Percentiles rank a stretch among this genome's conserved stretches.
phyloP scores from a whole-genome alignment of 2,797 vertebrate species.

The Melanogrammus aeglefinus region DNA sequence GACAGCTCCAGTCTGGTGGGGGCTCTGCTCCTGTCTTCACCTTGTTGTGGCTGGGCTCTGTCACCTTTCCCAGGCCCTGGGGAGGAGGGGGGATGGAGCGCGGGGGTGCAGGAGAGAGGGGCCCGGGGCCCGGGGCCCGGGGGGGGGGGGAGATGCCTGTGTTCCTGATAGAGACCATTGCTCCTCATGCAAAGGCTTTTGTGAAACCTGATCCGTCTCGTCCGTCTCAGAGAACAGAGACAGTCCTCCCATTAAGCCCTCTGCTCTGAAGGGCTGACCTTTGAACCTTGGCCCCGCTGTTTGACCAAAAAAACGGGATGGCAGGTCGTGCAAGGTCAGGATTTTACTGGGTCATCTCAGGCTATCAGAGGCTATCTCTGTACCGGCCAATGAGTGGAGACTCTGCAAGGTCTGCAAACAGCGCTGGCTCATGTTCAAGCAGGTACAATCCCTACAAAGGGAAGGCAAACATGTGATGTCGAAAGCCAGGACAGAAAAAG shows the following conservation, averaged over 20 bases:
- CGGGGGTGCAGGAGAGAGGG: not conserved
- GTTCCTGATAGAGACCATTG: slow-evolving; percentile 6
- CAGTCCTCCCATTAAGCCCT: slow-evolving; percentile 66
- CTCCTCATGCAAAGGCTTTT: slow-evolving; percentile 47
- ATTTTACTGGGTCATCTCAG: slow-evolving; percentile 63
- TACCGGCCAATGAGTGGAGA: slow-evolving; percentile 54
- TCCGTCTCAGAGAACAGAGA: slow-evolving; percentile 66
- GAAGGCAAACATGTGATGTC: not conserved
- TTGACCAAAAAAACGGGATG: slow-evolving; percentile 56
- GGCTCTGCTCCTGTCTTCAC: slow-evolving; percentile 66
- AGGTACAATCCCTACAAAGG: slow-evolving; percentile 22
- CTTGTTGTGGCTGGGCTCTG: slow-evolving; percentile 60
- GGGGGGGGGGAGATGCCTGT: not conserved
- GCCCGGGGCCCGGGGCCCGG: not conserved
- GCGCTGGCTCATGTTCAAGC: slow-evolving; percentile 35
- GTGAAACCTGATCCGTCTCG: slow-evolving; percentile 70
- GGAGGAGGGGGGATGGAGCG: not conserved
- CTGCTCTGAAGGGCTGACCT: slow-evolving; percentile 64
- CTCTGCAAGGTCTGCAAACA: slow-evolving; percentile 64
- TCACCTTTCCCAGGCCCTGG: slow-evolving; percentile 42
- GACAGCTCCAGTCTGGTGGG: slow-evolving; percentile 51
- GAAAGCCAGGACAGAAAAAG: not conserved
- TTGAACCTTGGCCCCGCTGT: slow-evolving; percentile 55
- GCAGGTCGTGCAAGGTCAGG: slow-evolving; percentile 50
- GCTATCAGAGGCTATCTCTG: slow-evolving; percentile 70